These are phyloP conservation scores for Ostrea denselamellosa DNA, from an alignment of 1,140 invertebrate species.

Conservation along the genomic window DNA sequence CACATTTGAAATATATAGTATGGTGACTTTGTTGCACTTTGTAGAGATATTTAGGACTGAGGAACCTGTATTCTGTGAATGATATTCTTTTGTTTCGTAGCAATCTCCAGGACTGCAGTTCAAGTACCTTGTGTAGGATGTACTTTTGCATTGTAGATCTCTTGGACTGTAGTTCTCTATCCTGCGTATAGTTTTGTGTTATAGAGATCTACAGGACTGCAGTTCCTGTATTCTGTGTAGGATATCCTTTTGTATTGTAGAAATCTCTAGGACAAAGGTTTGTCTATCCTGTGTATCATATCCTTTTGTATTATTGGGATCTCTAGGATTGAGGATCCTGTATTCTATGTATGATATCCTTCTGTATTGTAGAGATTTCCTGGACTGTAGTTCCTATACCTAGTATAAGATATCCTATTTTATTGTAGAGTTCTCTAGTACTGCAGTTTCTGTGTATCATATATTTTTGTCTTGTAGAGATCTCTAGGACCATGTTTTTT, in stretches of 20 bases:
- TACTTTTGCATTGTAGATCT: slow-evolving; percentile 72
- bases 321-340: slow-evolving; percentile 79
- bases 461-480: slow-evolving; percentile 72
- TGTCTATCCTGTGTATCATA: neutral
- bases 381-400: too few relatives aligned
- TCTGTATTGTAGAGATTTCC: too few relatives aligned
- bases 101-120: neutral
- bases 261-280: neutral
- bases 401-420: too few relatives aligned
- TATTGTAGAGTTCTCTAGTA: too few relatives aligned
- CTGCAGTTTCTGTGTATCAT: too few relatives aligned
- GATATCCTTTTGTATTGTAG: too few relatives aligned
- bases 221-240: slow-evolving; percentile 80
- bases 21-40: too few relatives aligned
- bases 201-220: slow-evolving; percentile 78
- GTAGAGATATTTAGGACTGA: slow-evolving; percentile 78
- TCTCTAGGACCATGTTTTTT: slow-evolving; percentile 79
- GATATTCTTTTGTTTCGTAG: too few relatives aligned
- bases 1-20: too few relatives aligned
- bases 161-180: slow-evolving; percentile 79
- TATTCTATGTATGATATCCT: slow-evolving; percentile 80
- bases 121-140: neutral
- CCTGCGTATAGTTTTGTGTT: slow-evolving; percentile 76
- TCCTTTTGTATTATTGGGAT: slow-evolving; percentile 73
- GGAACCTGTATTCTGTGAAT: slow-evolving; percentile 80